Conservation (phyloP, 2,888 invertebrate genomes). For the Tetragnatha montana region DNA sequence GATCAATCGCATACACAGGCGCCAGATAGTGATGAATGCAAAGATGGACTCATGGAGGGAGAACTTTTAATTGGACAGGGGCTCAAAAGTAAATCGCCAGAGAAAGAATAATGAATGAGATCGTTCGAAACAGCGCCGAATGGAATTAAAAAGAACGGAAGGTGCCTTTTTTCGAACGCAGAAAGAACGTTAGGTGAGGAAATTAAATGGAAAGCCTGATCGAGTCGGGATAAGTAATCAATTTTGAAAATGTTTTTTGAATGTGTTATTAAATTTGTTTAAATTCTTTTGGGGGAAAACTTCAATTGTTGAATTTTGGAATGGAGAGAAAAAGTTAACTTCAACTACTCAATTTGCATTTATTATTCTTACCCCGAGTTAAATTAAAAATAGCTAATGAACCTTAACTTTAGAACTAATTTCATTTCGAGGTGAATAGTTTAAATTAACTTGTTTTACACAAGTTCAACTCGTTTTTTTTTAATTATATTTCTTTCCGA, state of each 20-base stretch:
- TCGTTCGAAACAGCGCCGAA: background rate
- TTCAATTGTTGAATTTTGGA: background rate
- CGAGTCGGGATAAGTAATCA: background rate
- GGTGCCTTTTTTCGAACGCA: background rate
- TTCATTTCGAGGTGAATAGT: no score
- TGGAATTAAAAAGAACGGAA: background rate
- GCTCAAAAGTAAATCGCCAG: constrained; percentile 7
- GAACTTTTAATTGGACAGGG: constrained; percentile 17
- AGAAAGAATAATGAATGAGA: constrained; percentile 8
- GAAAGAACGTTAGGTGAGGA: background rate
- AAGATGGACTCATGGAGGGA: constrained; percentile 32
- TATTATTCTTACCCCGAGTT: no score
- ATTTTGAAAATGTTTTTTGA: background rate
- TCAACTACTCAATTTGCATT: no score
- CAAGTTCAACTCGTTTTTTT: no score
- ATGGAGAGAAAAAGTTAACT: background rate
- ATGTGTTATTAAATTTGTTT: background rate
- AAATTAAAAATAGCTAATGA: no score
- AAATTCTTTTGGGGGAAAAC: background rate
- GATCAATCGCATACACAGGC: constrained; percentile 55
- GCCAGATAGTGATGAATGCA: constrained; percentile 45
- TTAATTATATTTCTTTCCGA: no score
- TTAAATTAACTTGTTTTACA: no score
- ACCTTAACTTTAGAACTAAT: no score
- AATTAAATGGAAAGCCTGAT: background rate